These are phyloP conservation scores for Caracal caracal DNA, from an alignment of 2,113 vertebrate genomes.

Conservation along the genomic window DNA sequence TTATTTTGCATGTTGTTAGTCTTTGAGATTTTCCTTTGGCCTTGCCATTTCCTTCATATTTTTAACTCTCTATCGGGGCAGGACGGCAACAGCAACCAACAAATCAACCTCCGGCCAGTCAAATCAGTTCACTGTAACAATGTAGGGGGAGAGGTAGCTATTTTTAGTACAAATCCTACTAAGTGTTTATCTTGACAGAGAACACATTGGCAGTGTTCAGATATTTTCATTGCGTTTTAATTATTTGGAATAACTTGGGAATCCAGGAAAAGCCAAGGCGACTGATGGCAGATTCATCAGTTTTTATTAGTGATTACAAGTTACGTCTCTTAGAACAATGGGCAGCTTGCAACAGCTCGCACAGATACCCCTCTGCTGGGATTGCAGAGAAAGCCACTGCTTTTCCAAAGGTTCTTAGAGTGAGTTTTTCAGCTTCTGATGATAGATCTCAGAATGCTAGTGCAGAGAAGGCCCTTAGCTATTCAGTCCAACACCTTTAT, in stretches of 20 bases:
- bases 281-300: not conserved
- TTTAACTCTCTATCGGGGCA: not conserved
- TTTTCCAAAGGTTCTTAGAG: not conserved
- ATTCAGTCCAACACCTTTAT: not conserved
- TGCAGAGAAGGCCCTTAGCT: not conserved
- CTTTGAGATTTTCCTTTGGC: not conserved
- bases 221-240: constrained; percentile 6
- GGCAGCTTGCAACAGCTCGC: not conserved
- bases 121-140: not conserved
- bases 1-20: not conserved
- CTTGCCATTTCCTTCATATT: not conserved
- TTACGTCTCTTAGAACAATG: constrained; percentile 16
- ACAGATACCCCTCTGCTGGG: not conserved
- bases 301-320: constrained; percentile 54
- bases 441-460: not conserved
- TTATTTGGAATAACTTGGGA: not conserved
- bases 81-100: not conserved
- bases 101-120: not conserved
- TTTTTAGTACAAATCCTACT: not conserved
- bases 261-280: not conserved
- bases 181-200: not conserved
- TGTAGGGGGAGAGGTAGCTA: rapidly evolving
- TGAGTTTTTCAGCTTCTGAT: not conserved
- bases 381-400: not conserved
- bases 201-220: not conserved